Evolutionary conservation across 2,888 invertebrate species (phyloP).

Genomic region (Dolichomitus sp.): DNA sequence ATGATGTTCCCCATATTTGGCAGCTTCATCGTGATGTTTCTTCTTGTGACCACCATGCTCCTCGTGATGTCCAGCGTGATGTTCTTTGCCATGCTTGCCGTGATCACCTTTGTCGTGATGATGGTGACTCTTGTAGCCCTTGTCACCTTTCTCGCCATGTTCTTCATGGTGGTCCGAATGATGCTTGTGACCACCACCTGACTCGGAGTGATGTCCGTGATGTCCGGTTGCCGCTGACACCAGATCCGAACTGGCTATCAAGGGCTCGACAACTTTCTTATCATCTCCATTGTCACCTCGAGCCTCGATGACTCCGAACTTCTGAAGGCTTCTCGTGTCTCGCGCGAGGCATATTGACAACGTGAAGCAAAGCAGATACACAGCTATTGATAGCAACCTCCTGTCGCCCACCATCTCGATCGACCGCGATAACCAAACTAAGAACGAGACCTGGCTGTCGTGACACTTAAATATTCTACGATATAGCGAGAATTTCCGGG

Average conservation of each 20-base stretch:
- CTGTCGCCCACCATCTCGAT: constrained; percentile 73
- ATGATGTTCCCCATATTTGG: constrained; percentile 89
- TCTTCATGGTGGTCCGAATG: constrained; percentile 90
- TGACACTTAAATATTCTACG: constrained; percentile 80
- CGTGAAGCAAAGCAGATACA: constrained; percentile 62
- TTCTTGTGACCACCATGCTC: constrained; percentile 89
- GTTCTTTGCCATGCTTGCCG: constrained; percentile 88
- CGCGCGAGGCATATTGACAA: constrained; percentile 70
- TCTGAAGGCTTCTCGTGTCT: constrained; percentile 62
- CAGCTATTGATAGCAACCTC: constrained; percentile 51
- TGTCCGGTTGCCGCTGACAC: constrained; percentile 60
- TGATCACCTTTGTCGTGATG: constrained; percentile 91
- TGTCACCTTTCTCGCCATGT: constrained; percentile 92
- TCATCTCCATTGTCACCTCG: neutral
- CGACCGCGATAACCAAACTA: constrained; percentile 74
- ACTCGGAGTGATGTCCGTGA: constrained; percentile 79
- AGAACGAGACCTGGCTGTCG: constrained; percentile 68
- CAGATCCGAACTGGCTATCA: constrained; percentile 50
- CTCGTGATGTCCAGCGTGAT: constrained; percentile 88
- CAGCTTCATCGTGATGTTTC: constrained; percentile 89
- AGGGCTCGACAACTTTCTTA: neutral
- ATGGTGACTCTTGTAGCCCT: constrained; percentile 92
- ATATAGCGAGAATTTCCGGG: constrained; percentile 41
- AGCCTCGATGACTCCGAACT: neutral
- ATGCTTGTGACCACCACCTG: constrained; percentile 91